Percentiles rank a stretch among this genome's conserved stretches.
These are phyloP conservation scores for Molossus alvarezi DNA, from an alignment of 2,797 vertebrate species.

Conservation along the genomic window DNA sequence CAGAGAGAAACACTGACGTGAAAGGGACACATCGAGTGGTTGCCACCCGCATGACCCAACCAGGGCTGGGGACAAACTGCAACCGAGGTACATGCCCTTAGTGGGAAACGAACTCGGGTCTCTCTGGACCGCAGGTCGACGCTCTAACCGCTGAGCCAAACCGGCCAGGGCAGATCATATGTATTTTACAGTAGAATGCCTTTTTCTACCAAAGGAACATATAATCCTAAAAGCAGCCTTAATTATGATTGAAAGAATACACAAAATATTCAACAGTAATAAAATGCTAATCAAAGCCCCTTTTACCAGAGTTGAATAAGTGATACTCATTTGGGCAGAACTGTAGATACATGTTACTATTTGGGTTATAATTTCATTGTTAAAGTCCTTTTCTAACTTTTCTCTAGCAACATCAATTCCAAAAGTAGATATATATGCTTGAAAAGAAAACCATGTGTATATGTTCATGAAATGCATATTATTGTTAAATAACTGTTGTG, in stretches of 20 bases:
- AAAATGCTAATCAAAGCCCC: neutral
- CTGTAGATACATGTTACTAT: neutral
- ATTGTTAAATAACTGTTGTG: neutral
- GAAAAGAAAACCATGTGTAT: neutral
- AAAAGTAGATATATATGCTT: neutral
- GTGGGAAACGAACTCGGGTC: no score
- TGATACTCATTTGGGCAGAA: neutral
- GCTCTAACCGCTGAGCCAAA: no score
- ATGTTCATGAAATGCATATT: neutral
- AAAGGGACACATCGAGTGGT: no score
- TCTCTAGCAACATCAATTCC: slow-evolving; percentile 44
- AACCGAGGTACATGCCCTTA: no score
- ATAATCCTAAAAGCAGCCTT: slow-evolving; percentile 9
- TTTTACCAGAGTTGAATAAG: slow-evolving; percentile 1
- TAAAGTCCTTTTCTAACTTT: slow-evolving; percentile 35
- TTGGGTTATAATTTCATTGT: slow-evolving; percentile 26
- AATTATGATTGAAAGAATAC: slow-evolving; percentile 14
- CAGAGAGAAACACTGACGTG: no score
- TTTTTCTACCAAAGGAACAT: slow-evolving; percentile 22
- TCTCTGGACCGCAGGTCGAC: no score
- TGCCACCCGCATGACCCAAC: no score
- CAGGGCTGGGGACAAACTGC: no score
- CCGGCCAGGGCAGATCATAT: neutral
- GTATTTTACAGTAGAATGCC: slow-evolving; percentile 5
- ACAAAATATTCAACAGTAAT: slow-evolving; percentile 50